Conservation (phyloP, 2,888 invertebrate genomes). For the Tetragnatha montana region DNA sequence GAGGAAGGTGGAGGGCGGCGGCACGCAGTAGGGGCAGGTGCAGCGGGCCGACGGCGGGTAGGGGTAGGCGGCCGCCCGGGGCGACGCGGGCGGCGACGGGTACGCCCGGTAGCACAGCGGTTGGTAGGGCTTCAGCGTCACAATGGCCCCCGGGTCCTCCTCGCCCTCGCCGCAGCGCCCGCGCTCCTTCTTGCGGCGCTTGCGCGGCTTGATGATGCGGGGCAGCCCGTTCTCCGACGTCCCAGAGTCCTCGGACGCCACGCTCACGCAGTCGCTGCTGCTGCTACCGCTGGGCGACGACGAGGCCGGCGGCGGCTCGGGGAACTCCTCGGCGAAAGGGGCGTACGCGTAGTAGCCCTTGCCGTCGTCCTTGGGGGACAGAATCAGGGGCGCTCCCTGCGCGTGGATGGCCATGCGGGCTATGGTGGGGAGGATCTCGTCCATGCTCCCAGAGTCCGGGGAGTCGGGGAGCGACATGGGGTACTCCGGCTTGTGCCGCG, state of each 20-base stretch:
- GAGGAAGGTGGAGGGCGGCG: constrained; percentile 74
- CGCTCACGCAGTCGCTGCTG: constrained; percentile 68
- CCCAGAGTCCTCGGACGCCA: constrained; percentile 70
- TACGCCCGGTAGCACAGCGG: constrained; percentile 75
- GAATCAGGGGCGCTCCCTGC: constrained; percentile 89
- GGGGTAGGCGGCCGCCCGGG: constrained; percentile 51
- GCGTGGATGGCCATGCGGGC: constrained; percentile 88
- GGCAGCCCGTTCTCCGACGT: constrained; percentile 71
- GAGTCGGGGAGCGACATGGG: constrained; percentile 14
- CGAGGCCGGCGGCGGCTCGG: constrained; percentile 13
- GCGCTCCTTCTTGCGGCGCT: constrained; percentile 89
- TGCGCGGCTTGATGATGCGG: constrained; percentile 91
- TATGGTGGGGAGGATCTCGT: constrained; percentile 78
- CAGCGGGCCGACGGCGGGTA: constrained; percentile 69
- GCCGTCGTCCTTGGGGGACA: constrained; percentile 77
- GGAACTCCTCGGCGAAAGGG: constrained; percentile 42
- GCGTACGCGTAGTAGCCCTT: constrained; percentile 29
- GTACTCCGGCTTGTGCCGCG: constrained; percentile 21
- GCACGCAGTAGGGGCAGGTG: constrained; percentile 59
- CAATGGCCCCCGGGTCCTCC: constrained; percentile 72
- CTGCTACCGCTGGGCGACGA: constrained; percentile 33
- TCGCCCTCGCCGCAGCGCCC: constrained; percentile 36
- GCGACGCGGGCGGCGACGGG: constrained; percentile 23
- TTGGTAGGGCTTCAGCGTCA: constrained; percentile 78
- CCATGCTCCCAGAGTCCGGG: constrained; percentile 72